phyloP scores from a whole-genome alignment of 1,140 invertebrate genomes.

The Schlechtendalia chinensis region DNA sequence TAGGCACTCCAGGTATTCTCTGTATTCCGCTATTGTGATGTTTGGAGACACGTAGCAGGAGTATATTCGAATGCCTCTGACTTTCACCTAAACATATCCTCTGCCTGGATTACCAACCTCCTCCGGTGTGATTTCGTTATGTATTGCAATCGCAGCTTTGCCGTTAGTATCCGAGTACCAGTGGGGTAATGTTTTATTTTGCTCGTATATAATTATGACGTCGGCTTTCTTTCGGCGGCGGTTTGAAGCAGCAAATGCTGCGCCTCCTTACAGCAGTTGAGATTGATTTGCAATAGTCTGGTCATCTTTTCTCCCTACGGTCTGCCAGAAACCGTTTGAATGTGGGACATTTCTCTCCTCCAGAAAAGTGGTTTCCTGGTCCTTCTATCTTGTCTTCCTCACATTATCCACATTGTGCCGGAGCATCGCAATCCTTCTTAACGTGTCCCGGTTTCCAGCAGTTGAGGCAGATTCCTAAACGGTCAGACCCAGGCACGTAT shows the following conservation, averaged over 20 bases:
- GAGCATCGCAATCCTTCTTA: no score
- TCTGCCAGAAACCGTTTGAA: no score
- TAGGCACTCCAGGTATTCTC: neutral
- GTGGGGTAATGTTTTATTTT: neutral
- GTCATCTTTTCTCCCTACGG: neutral
- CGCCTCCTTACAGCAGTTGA: neutral
- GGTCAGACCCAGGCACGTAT: no score
- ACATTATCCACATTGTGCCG: no score
- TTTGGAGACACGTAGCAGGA: slow-evolving; percentile 26
- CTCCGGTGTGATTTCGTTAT: neutral
- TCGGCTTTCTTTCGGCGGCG: neutral
- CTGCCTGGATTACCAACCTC: neutral
- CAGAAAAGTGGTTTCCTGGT: no score
- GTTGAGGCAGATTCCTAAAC: no score
- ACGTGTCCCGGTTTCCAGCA: no score
- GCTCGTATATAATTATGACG: neutral
- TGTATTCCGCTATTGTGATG: neutral
- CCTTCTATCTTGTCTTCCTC: no score
- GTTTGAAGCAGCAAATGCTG: neutral
- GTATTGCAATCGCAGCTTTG: neutral
- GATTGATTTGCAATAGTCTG: neutral
- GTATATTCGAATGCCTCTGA: slow-evolving; percentile 11
- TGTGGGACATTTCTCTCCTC: no score
- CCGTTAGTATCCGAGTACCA: neutral
- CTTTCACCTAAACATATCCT: neutral